A percentile compares a stretch with the other conserved stretches of the same genome.
These are phyloP conservation scores for Pampusana beccarii DNA, from an alignment of 2,113 vertebrate genomes.

Conservation along the genomic window DNA sequence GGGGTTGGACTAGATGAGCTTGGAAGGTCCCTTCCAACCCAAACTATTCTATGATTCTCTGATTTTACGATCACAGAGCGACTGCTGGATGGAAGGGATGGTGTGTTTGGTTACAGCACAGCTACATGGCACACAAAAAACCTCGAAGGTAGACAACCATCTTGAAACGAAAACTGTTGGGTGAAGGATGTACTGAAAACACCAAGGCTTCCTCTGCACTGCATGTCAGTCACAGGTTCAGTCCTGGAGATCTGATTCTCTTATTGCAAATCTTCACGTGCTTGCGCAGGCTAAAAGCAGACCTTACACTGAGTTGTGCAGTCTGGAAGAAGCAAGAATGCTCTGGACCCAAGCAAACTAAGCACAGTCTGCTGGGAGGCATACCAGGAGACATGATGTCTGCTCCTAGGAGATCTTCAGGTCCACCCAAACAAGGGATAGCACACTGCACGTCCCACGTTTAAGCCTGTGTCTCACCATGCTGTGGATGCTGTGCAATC, in stretches of 20 bases:
- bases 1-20: too few species aligned
- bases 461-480: background rate
- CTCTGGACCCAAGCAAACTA: background rate
- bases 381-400: background rate
- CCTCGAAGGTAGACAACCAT: rapidly evolving
- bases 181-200: background rate
- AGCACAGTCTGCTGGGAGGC: background rate
- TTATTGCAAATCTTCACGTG: background rate
- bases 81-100: background rate
- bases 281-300: background rate
- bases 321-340: background rate
- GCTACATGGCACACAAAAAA: rapidly evolving
- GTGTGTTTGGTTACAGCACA: background rate
- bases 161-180: background rate
- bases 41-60: too few species aligned
- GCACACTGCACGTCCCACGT: background rate
- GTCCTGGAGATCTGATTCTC: background rate
- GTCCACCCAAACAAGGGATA: background rate
- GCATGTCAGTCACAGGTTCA: background rate
- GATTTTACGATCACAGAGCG: background rate
- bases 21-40: too few species aligned
- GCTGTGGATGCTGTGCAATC: background rate
- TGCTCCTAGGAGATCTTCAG: background rate
- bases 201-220: background rate
- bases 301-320: background rate